phyloP scores from a whole-genome alignment of 53 echinoderm and acorn worm species.

The Arbacia lixula region DNA sequence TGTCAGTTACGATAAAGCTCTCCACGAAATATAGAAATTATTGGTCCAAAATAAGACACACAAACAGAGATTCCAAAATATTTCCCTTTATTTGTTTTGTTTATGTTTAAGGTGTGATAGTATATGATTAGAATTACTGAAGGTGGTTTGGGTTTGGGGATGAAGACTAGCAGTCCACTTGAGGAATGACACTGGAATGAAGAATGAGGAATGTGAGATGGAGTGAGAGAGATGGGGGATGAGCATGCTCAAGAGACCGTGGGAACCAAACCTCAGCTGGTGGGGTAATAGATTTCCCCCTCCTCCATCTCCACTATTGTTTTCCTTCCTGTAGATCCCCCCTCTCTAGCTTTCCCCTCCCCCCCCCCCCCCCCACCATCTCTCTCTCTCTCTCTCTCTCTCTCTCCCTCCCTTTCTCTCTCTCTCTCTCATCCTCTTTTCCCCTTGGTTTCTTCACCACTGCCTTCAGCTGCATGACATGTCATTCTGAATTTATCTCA shows the following conservation, averaged over 20 bases:
- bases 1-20: too few species aligned
- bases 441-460: too few species aligned
- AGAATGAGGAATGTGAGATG: slow-evolving; percentile 39
- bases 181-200: slow-evolving; percentile 33
- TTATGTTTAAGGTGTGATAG: too few species aligned
- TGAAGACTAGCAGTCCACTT: slow-evolving; percentile 6
- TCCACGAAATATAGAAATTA: too few species aligned
- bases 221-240: slow-evolving; percentile 3
- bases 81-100: too few species aligned
- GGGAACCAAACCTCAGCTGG: slow-evolving; percentile 47
- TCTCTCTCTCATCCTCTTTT: not conserved
- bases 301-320: not conserved
- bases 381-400: slow-evolving; percentile 4
- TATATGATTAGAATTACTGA: not conserved
- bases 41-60: too few species aligned
- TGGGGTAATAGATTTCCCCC: not conserved
- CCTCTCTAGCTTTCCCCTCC: not conserved
- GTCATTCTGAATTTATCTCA: slow-evolving; percentile 44
- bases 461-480: slow-evolving; percentile 36
- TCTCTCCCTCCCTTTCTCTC: slow-evolving; percentile 37
- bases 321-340: not conserved
- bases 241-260: slow-evolving; percentile 20
- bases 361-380: not conserved
- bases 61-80: too few species aligned
- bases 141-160: not conserved